Evolutionary conservation across 1,140 invertebrate genomes (phyloP), one percentile per base, ranked within the genome.

Genomic region (Episyrphus balteatus): DNA sequence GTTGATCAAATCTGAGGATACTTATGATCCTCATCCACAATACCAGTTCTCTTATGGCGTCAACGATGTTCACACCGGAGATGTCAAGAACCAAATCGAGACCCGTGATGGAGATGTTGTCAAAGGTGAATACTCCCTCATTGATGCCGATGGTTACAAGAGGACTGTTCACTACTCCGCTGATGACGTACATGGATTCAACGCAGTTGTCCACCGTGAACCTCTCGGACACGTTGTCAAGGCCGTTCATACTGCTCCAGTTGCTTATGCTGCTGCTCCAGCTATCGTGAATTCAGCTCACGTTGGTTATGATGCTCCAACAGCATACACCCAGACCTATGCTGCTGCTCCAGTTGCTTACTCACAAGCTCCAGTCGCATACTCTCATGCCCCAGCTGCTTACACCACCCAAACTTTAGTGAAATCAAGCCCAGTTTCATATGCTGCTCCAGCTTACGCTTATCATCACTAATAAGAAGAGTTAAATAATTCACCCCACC

Each of bases 71-170:
- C 57, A 74, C 43, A 82, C 74, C 36, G 77, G 81, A 0, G 78
- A 81, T 58, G 66, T 72, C 14, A 80, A 81, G 58, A 67, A 61
- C 44, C 77, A 79, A 52, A 68, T 76, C 45, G 79, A 81, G 57
- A 58, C 51, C 17, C 63, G 71, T 7, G 65, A 70, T 34, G 72
- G 72, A 30, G 72, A 72, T 46, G 37, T 68, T 18, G 71, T 73
- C 17, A 58, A 61, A 21, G 73, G 73, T 17, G 66, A 65, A 46
- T 73, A 73, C 60, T 65, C 59, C 32, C 54, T 72, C 9, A 47
- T 73, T n/a, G 73, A 75, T 5, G 59, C 75, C 33, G 74, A 76
- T 49, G 58, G 58, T 15, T 44, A 50, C 26, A 46, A 50, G 32
- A 33, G 59, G 5, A 50, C 47, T 6, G 59, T 62, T 1, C 55